A percentile compares a stretch with the other conserved stretches of the same genome.
These are phyloP conservation scores for Sebastes hubbsi DNA, from an alignment of 2,797 vertebrate genomes.

Conservation along the genomic window DNA sequence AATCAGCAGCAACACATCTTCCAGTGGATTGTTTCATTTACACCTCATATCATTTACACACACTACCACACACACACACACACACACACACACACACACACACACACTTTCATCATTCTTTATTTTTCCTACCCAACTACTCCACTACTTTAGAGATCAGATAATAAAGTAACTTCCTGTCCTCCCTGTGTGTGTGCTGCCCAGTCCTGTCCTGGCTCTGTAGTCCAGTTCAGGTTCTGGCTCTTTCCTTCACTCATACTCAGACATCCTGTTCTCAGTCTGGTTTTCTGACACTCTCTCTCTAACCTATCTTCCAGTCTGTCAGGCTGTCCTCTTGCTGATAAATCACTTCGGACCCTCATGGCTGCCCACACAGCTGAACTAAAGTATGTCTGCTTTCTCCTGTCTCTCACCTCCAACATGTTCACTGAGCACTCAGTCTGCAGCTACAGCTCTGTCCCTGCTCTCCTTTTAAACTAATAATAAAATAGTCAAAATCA, in stretches of 20 bases:
- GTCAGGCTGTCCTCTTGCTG: slow-evolving; percentile 99
- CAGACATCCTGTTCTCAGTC: slow-evolving; percentile 49
- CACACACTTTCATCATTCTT: not conserved
- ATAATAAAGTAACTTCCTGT: not conserved
- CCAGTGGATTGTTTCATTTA: not conserved
- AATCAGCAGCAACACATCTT: not conserved
- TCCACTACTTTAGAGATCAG: not conserved
- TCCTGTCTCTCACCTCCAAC: slow-evolving; percentile 68
- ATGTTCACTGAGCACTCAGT: slow-evolving; percentile 54
- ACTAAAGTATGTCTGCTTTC: slow-evolving; percentile 97
- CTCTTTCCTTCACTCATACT: slow-evolving; percentile 54
- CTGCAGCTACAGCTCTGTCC: slow-evolving; percentile 59
- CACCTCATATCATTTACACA: not conserved
- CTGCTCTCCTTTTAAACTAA: slow-evolving; percentile 47
- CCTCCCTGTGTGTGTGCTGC: slow-evolving; percentile 26
- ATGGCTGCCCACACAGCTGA: slow-evolving; percentile 99
- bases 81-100: not conserved
- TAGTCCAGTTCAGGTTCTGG: slow-evolving; percentile 40
- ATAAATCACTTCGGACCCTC: slow-evolving; percentile 99
- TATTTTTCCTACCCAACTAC: not conserved
- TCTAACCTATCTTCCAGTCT: slow-evolving; percentile 88
- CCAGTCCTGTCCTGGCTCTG: slow-evolving; percentile 43
- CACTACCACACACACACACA: not conserved
- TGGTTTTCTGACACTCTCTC: slow-evolving; percentile 66
- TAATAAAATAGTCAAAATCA: slow-evolving; percentile 15